A percentile compares a stretch with the other conserved stretches of the same genome.
phyloP scores from a whole-genome alignment of 2,113 vertebrate species.

The Galeopterus variegatus region DNA sequence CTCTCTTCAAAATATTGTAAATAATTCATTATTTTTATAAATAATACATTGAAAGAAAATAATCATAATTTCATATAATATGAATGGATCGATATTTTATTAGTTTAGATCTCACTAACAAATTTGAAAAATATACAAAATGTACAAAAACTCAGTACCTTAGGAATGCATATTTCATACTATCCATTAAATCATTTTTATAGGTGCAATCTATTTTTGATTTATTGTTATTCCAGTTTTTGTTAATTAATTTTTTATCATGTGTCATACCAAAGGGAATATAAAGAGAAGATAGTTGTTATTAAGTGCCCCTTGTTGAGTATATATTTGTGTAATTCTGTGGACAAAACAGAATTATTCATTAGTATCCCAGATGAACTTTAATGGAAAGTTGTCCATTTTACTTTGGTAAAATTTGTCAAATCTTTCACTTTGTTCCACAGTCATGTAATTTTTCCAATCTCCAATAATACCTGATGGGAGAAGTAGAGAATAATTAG shows the following conservation, averaged over 20 bases:
- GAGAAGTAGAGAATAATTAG: background rate
- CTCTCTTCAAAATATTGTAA: too few species aligned
- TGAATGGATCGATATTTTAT: too few species aligned
- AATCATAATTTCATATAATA: too few species aligned
- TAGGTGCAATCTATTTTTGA: background rate
- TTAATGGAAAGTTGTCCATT: background rate
- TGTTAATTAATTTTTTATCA: background rate
- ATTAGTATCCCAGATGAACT: background rate
- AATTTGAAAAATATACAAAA: too few species aligned
- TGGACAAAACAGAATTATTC: background rate
- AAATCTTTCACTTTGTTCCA: background rate
- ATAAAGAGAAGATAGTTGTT: background rate
- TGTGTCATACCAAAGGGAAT: background rate
- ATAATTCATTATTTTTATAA: too few species aligned
- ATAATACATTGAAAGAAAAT: too few species aligned
- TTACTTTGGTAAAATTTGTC: background rate
- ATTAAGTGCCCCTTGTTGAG: background rate
- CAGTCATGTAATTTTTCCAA: background rate
- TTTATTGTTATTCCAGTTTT: background rate
- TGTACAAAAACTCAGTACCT: too few species aligned
- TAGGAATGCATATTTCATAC: too few species aligned
- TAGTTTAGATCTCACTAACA: too few species aligned
- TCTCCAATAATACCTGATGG: background rate
- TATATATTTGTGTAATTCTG: background rate
- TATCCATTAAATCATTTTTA: background rate